Percentiles rank a stretch among this genome's conserved stretches.
These are phyloP conservation scores for Naso thynnoides DNA, from an alignment of 2,797 vertebrate genomes.

Conservation along the genomic window DNA sequence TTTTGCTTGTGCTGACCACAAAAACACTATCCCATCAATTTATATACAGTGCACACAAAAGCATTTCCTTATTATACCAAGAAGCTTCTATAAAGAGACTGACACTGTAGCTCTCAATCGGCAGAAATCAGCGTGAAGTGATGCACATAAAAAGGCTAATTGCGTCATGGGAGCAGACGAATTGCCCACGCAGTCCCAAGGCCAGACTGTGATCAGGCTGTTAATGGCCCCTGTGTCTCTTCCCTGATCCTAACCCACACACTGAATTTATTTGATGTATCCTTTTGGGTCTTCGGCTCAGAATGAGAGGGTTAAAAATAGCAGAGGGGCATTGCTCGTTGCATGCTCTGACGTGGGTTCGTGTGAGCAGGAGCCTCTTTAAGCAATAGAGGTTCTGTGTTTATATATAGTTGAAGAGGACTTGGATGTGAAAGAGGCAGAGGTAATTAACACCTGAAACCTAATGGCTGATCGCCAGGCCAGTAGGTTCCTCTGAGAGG, in stretches of 20 bases:
- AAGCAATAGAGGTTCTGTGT: conserved; percentile 51
- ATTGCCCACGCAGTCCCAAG: conserved; percentile 73
- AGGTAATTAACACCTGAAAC: conserved; percentile 80
- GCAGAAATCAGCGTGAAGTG: conserved; percentile 68
- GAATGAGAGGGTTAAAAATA: conserved; percentile 75
- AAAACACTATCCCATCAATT: conserved; percentile 24
- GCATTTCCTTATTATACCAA: conserved; percentile 24
- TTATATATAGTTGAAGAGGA: conserved; percentile 74
- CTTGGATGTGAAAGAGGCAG: conserved; percentile 57
- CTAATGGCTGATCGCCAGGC: conserved; percentile 41
- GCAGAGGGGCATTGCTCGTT: conserved; percentile 38
- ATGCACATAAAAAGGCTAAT: conserved; percentile 74
- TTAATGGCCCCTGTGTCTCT: conserved; percentile 69
- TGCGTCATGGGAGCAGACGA: conserved; percentile 81
- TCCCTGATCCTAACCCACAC: conserved; percentile 64
- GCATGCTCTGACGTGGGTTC: conserved; percentile 58
- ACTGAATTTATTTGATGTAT: conserved; percentile 63
- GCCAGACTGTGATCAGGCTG: conserved; percentile 72
- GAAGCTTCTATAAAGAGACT: conserved; percentile 47
- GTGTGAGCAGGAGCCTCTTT: conserved; percentile 53
- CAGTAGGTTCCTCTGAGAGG: conserved; percentile 52
- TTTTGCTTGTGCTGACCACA: conserved; percentile 21
- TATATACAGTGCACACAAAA: conserved; percentile 34
- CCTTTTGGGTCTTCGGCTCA: conserved; percentile 60
- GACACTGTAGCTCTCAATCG: conserved; percentile 52